A percentile compares a stretch with the other conserved stretches of the same genome.
Conservation (phyloP, 2,797 vertebrate genomes). For the Novumbra hubbsi region DNA sequence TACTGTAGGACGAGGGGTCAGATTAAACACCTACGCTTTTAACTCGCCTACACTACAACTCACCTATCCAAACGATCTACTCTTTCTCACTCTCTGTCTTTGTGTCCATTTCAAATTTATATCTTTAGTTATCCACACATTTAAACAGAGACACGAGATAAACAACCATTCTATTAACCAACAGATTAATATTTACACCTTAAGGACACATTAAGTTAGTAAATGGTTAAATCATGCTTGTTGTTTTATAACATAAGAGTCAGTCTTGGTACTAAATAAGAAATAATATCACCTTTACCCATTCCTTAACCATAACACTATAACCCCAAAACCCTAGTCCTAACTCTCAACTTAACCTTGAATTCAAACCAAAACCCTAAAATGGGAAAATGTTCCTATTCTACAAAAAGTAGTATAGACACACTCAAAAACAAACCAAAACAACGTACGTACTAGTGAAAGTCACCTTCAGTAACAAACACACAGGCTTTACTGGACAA, state of each 20-base stretch:
- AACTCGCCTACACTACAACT: slow-evolving; percentile 12
- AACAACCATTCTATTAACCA: slow-evolving; percentile 28
- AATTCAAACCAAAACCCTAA: no score
- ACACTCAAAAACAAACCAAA: neutral
- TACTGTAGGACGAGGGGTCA: slow-evolving; percentile 42
- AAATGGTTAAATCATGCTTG: slow-evolving; percentile 37
- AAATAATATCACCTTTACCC: no score
- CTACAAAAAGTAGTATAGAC: slow-evolving; percentile 3
- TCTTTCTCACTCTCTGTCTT: slow-evolving; percentile 26
- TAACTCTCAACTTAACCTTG: neutral
- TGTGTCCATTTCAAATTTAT: slow-evolving; percentile 43
- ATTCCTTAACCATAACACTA: no score
- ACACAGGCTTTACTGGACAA: slow-evolving; percentile 29
- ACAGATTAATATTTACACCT: slow-evolving; percentile 66
- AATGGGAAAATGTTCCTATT: no score
- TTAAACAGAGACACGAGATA: slow-evolving; percentile 55
- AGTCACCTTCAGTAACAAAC: slow-evolving; percentile 45
- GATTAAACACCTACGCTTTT: no score
- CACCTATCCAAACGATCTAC: slow-evolving; percentile 28
- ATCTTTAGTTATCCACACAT: slow-evolving; percentile 51
- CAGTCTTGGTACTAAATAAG: no score
- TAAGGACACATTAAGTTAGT: slow-evolving; percentile 68
- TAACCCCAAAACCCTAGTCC: no score
- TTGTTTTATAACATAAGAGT: no score
- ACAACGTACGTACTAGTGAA: slow-evolving; percentile 5